Evolutionary conservation across 2,888 invertebrate species (phyloP).

Genomic region (Spilarctia lutea): DNA sequence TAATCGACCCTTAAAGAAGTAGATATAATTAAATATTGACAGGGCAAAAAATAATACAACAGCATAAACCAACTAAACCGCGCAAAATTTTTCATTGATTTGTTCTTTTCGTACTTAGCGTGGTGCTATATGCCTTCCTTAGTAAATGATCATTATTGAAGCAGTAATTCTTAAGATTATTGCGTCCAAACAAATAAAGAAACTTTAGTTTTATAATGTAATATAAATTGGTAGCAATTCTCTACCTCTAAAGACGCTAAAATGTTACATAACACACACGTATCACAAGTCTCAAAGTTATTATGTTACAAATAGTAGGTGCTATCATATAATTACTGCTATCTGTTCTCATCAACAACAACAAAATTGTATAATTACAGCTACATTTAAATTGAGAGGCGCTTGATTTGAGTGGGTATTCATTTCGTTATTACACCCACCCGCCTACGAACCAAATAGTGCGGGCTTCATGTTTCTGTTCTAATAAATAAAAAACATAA

Average conservation of each 20-base stretch:
- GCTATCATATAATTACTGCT: conserved; percentile 25
- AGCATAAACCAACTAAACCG: no score
- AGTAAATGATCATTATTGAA: no score
- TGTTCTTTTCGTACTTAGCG: no score
- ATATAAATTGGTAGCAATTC: neutral
- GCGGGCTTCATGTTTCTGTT: conserved; percentile 29
- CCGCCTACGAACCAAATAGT: conserved; percentile 32
- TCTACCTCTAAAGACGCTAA: neutral
- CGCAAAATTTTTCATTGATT: no score
- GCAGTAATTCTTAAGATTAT: no score
- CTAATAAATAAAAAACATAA: no score
- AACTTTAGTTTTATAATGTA: no score
- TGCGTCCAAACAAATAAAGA: no score
- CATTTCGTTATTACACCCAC: conserved; percentile 32
- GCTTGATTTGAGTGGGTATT: conserved; percentile 49
- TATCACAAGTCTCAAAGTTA: conserved; percentile 1
- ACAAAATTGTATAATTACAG: conserved; percentile 53
- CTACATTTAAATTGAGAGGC: conserved; percentile 48
- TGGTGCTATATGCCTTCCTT: no score
- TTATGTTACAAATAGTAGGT: conserved; percentile 10
- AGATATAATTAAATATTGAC: neutral
- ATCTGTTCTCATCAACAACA: conserved; percentile 43
- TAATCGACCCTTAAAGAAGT: no score
- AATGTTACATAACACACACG: neutral
- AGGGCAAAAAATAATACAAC: neutral